Conservation (phyloP, 2,113 vertebrate genomes). For the Hystrix brachyura region DNA sequence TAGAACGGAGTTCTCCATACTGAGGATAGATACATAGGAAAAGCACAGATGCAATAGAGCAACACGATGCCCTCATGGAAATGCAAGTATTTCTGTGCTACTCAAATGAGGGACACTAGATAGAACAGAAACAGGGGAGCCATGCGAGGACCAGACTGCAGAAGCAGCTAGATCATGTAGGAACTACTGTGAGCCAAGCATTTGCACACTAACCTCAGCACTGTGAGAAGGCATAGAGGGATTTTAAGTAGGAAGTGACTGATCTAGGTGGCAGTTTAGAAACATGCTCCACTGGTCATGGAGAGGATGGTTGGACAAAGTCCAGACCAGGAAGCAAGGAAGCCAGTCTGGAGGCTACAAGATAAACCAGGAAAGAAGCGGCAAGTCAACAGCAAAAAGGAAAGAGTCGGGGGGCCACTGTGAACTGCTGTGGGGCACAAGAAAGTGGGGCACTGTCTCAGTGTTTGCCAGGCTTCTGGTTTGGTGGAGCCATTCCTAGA, state of each 20-base stretch:
- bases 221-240: not conserved
- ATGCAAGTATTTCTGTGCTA: not conserved
- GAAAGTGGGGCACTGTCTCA: not conserved
- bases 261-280: not conserved
- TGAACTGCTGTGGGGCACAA: too few species aligned
- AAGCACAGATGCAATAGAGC: not conserved
- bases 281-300: not conserved
- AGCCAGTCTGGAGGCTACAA: not conserved
- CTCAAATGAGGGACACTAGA: not conserved
- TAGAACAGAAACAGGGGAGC: fast-evolving
- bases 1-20: not conserved
- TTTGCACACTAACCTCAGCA: not conserved
- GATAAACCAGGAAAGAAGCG: not conserved
- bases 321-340: not conserved
- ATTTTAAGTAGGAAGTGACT: not conserved
- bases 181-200: not conserved
- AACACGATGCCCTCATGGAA: not conserved
- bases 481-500: not conserved
- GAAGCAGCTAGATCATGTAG: fast-evolving
- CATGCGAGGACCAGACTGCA: not conserved
- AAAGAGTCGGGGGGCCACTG: not conserved
- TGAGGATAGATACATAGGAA: not conserved
- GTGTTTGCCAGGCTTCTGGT: not conserved
- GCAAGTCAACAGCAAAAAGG: not conserved
- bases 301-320: not conserved